Base-by-base conservation (phyloP, 2,797 vertebrate genomes). In the Poeciliopsis paucimaculata region DNA sequence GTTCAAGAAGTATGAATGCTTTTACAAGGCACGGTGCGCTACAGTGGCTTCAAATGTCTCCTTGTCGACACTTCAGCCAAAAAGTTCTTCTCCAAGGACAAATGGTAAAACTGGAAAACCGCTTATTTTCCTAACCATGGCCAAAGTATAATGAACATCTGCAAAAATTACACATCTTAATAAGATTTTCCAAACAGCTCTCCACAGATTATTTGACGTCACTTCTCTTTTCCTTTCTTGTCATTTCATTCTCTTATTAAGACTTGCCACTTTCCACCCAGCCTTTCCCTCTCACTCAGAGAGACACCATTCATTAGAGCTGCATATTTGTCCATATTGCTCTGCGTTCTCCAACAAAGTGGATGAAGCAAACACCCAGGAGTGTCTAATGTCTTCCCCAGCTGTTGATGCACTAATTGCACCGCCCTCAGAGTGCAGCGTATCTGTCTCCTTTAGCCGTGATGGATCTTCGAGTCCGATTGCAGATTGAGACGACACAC, bases 321-420 rank as follows among this genome's bases (percentile, higher is more conserved):
- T 81, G 77, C 2, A 15, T 85, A 85, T 90, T 90, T 82, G 87
- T 88, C 88, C 57, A 66, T 74, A 73, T 78, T 57, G 79, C 46
- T 88, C 75, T 10, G 74, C 60, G 87, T 86, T 90, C 72, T 90
- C 83, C 76, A 93, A 93, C 89, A 90, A 74, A 81, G 75, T 55
- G 75, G 81, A 84, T 82, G 87, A 85, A 89, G 90, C 81, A 81
- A 86, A 87, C 86, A 81, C 85, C 85, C 91, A 78, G 41, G 80
- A 89, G 88, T 89, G 90, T 90, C 78, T 95, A 91, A 96, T 93
- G 93, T 81, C 77, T 90, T 94, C 90, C 82, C 86, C 95, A 96
- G 93, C 93, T 95, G 91, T 83, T 87, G 88, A 87, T 82, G 86
- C 93, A 87, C 87, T 95, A 89, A 94, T 95, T 95, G 91, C 90